phyloP scores from a whole-genome alignment of 2,888 invertebrate genomes.

The Bombylius major region DNA sequence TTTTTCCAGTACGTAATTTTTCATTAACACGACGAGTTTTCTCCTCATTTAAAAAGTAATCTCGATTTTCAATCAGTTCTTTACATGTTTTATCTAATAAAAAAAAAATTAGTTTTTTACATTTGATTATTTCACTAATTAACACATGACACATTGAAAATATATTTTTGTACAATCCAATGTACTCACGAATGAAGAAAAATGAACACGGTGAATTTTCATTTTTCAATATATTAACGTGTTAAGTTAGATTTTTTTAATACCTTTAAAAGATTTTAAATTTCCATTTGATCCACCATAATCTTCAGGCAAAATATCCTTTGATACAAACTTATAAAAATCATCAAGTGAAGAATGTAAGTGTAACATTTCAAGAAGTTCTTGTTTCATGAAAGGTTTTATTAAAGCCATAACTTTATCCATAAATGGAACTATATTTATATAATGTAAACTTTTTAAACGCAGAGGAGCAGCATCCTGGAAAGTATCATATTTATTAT shows the following conservation, averaged over 20 bases:
- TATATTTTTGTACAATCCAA: too few relatives aligned
- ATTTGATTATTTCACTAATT: too few relatives aligned
- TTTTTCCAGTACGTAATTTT: constrained; percentile 46
- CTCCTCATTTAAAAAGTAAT: constrained; percentile 39
- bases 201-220: too few relatives aligned
- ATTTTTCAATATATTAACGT: too few relatives aligned
- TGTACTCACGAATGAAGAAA: too few relatives aligned
- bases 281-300: constrained; percentile 45
- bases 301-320: constrained; percentile 48
- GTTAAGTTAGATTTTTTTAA: too few relatives aligned
- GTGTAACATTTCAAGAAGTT: constrained; percentile 40
- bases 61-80: constrained; percentile 30
- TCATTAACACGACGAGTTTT: constrained; percentile 45
- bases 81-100: constrained; percentile 30
- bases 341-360: constrained; percentile 42
- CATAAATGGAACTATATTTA: constrained; percentile 56
- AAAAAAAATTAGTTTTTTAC: too few relatives aligned
- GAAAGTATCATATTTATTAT: not conserved
- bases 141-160: too few relatives aligned
- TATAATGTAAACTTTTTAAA: constrained; percentile 54
- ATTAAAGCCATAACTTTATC: constrained; percentile 55
- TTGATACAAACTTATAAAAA: constrained; percentile 42
- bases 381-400: constrained; percentile 61
- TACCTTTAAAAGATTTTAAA: not conserved
- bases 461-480: constrained; percentile 57